Base-by-base conservation (phyloP, 2,113 vertebrate species). In the Sceloporus tristichus region DNA sequence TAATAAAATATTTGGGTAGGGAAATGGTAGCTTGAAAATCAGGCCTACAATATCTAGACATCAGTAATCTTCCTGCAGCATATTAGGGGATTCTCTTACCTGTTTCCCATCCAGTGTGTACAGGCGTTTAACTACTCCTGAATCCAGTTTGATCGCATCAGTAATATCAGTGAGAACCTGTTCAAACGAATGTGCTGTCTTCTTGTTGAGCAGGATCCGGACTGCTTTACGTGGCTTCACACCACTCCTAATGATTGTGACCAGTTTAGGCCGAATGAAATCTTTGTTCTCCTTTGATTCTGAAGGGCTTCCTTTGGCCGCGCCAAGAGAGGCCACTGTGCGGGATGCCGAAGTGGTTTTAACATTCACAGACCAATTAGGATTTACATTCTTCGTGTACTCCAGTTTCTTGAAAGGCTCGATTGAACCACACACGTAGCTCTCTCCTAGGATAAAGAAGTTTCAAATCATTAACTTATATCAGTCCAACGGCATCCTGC, bases 371-470 rank as follows among this genome's bases (percentile, higher is more conserved):
- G 98, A 97, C 99, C 99, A 99, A 95, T 99, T 99, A 84, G 99
- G 99, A 91, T 99, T 99, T 92, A 99, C 98, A 75, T 99, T 99
- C 97, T 98, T 99, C 27, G 98, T 99, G 95, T 99, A 99, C 84
- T 99, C 99, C 95, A 99, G 93, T 86, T 97, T 98, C 96, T 99
- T 99, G 95, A 97, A 99, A 75, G 99, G 98, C 90, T 99, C 99
- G 80, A 99, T 98, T 83, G 99, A 99, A 80, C 98, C 99, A 87
- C 99, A 99, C 1, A 99, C 98, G 48, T 99, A 99, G 93, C 99
- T 99, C 93, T 99, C 98, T 3, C 99, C 99, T 99, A 92, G 27
- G 89, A 34, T 95, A 90, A 89, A 77, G 92, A 68, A 83, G 86
- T 81, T 40, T 1, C 79, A 82, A 70, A 82, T 9, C 54, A 85